These are phyloP conservation scores for Agapetus fuscipes DNA, from an alignment of 2,888 invertebrate genomes.

Conservation along the genomic window DNA sequence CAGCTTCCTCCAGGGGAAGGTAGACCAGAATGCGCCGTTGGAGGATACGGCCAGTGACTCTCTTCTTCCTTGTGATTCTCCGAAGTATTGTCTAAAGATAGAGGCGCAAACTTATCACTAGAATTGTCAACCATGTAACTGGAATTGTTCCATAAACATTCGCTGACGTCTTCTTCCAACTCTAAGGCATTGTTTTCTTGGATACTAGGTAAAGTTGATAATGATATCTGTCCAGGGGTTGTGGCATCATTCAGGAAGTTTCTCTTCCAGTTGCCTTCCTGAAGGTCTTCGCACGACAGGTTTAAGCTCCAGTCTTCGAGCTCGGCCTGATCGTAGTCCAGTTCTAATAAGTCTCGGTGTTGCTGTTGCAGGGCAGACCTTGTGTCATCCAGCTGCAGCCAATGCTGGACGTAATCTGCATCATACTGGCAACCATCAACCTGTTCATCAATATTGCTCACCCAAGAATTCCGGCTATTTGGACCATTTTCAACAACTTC, in stretches of 20 bases:
- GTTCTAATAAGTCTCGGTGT: slow-evolving; percentile 56
- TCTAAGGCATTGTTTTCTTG: slow-evolving; percentile 64
- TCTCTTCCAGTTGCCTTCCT: slow-evolving; percentile 34
- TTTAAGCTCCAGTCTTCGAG: slow-evolving; percentile 72
- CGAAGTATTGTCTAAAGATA: slow-evolving; percentile 41
- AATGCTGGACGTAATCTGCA: slow-evolving; percentile 65
- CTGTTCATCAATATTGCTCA: slow-evolving; percentile 48
- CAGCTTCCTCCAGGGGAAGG: slow-evolving; percentile 53
- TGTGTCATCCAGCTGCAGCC: slow-evolving; percentile 64
- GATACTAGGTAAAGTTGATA: slow-evolving; percentile 60
- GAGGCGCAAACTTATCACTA: slow-evolving; percentile 52
- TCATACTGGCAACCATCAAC: slow-evolving; percentile 54
- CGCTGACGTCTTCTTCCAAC: slow-evolving; percentile 63
- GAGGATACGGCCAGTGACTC: slow-evolving; percentile 57
- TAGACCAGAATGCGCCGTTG: slow-evolving; percentile 32
- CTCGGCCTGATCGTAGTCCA: slow-evolving; percentile 67
- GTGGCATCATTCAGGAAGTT: slow-evolving; percentile 43
- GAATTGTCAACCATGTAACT: slow-evolving; percentile 59
- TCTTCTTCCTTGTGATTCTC: slow-evolving; percentile 41
- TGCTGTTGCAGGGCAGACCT: slow-evolving; percentile 58
- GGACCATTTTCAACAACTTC: slow-evolving; percentile 29
- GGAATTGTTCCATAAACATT: slow-evolving; percentile 66
- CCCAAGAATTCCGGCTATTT: slow-evolving; percentile 41
- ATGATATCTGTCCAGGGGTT: slow-evolving; percentile 53
- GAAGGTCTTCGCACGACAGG: slow-evolving; percentile 59